These are phyloP conservation scores for Lutraria lutraria DNA, from an alignment of 2,888 invertebrate genomes.

Conservation along the genomic window DNA sequence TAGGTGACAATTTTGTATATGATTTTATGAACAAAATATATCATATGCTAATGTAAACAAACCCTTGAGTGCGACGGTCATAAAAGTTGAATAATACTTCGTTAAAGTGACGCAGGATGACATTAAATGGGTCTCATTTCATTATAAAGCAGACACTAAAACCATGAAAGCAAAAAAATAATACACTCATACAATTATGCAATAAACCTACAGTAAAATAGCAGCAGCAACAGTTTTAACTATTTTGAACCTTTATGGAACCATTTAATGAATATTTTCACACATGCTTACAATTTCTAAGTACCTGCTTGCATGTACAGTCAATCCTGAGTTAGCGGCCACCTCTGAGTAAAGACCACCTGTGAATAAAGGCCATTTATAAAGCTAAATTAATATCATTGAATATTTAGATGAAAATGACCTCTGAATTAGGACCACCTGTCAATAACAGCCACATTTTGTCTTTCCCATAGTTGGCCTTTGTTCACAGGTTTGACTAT, in stretches of 20 bases:
- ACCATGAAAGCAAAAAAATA: neutral
- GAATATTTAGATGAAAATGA: too few relatives aligned
- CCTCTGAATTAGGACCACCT: too few relatives aligned
- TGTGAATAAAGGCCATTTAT: too few relatives aligned
- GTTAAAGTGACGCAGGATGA: neutral
- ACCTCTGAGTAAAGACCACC: too few relatives aligned
- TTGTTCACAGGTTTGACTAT: too few relatives aligned
- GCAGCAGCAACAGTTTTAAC: neutral
- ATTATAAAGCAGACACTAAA: neutral
- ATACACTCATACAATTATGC: neutral
- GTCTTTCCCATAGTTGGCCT: too few relatives aligned
- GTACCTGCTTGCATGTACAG: too few relatives aligned
- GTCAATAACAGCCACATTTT: too few relatives aligned
- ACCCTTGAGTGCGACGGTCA: neutral
- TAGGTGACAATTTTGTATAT: conserved; percentile 14
- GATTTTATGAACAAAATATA: conserved; percentile 23
- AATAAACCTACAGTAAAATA: neutral
- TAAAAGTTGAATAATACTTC: conserved; percentile 22
- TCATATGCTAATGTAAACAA: conserved; percentile 24
- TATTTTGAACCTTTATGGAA: neutral
- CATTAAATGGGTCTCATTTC: conserved; percentile 14
- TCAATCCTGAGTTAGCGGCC: too few relatives aligned
- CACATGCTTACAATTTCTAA: too few relatives aligned
- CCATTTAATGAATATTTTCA: too few relatives aligned
- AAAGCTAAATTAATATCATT: too few relatives aligned